Evolutionary conservation across 2,113 vertebrate genomes (phyloP).

Genomic region (Triplophysa rosa): DNA sequence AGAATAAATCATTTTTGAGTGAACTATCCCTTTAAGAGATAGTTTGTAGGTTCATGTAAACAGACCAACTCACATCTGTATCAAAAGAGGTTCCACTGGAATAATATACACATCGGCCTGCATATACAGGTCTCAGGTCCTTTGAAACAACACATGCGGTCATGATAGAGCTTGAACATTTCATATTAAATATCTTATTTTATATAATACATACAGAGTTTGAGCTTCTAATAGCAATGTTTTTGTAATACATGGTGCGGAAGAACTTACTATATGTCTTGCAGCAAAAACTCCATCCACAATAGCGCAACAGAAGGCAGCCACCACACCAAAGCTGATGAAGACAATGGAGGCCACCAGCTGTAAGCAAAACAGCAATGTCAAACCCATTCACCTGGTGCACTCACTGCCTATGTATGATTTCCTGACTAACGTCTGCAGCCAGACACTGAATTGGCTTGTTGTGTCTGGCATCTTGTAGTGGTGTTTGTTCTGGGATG

Average conservation of each 20-base stretch:
- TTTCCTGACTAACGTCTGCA: neutral
- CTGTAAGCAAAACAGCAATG: conserved; percentile 70
- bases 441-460: conserved; percentile 13
- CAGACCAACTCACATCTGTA: conserved; percentile 65
- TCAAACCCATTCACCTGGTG: neutral
- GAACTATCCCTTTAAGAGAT: neutral
- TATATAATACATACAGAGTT: too few species aligned
- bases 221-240: neutral
- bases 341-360: conserved; percentile 98
- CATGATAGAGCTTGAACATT: conserved; percentile 11
- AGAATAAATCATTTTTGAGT: too few species aligned
- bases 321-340: conserved; percentile 97
- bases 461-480: conserved; percentile 28
- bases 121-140: conserved; percentile 92
- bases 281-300: conserved; percentile 97
- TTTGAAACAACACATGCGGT: conserved; percentile 60
- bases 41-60: neutral
- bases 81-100: conserved; percentile 76
- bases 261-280: conserved; percentile 92
- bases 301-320: conserved; percentile 97
- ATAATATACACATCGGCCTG: conserved; percentile 89
- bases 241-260: neutral
- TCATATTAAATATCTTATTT: too few species aligned
- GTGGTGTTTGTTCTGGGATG: neutral
- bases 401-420: neutral